These are phyloP conservation scores for Catharus minimus DNA, from an alignment of 2,113 vertebrate species.

Conservation along the genomic window DNA sequence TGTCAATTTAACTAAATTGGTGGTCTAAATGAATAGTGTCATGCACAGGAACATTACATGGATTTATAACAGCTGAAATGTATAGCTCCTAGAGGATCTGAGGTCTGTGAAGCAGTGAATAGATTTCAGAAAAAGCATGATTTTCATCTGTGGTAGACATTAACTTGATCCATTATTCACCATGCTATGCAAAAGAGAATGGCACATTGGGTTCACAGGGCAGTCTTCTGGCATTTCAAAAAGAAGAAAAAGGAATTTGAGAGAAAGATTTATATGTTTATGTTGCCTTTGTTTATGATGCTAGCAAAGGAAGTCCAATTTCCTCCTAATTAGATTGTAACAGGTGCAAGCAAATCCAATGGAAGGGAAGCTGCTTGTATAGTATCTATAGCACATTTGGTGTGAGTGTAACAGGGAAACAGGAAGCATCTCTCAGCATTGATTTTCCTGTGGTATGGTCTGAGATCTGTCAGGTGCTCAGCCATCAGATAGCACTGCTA, in stretches of 20 bases:
- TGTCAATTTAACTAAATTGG: constrained; percentile 58
- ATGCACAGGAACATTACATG: not conserved
- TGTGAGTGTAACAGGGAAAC: not conserved
- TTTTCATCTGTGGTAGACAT: constrained; percentile 26
- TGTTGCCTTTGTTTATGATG: constrained; percentile 11
- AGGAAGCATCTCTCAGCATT: not conserved
- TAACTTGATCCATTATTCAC: constrained; percentile 57
- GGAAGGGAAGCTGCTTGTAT: constrained; percentile 2
- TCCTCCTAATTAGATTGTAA: constrained; percentile 40
- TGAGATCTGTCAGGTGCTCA: not conserved
- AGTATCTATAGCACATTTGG: not conserved
- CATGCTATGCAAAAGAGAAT: constrained; percentile 31
- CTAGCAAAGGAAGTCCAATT: constrained; percentile 20
- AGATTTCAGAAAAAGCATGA: constrained; percentile 29
- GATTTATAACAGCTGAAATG: constrained; percentile 44
- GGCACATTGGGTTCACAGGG: not conserved
- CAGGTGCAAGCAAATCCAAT: constrained; percentile 21
- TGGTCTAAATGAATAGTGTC: constrained; percentile 49
- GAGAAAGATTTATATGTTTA: constrained; percentile 31
- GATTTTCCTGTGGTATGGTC: not conserved
- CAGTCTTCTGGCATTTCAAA: constrained; percentile 30
- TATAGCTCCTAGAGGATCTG: constrained; percentile 33
- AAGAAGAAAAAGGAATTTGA: constrained; percentile 11
- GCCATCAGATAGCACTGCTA: accelerated
- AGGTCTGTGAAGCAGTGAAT: not conserved